Base-by-base conservation (phyloP, 2,888 invertebrate species). In the Diloba caeruleocephala region DNA sequence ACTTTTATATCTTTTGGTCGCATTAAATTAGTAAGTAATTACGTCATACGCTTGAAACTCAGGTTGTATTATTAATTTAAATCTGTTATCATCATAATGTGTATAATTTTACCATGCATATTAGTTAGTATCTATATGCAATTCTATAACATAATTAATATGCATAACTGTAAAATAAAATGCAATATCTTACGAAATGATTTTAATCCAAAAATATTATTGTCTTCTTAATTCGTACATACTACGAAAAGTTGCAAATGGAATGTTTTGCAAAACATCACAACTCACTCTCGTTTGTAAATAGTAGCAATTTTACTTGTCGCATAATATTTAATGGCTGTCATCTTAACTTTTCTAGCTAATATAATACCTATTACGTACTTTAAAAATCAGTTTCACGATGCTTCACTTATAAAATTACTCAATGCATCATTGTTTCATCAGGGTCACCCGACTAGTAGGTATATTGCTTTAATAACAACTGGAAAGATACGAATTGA, bases 341-440 rank as follows among this genome's bases (percentile, higher is more conserved):
- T 21, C 32, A 21, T 25, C 4, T 31, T 41, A 26, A 13, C n/a
- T 23, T 17, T 28, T 17, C 21, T 25, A 14, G 13, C 8, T 12
- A 7, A 12, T 28, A 9, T 13, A 23, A 26, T 14, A 39, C 9
- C 3, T 38, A n/a, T 44, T 36, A 39, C 28, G 21, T 50, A 12
- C n/a, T 32, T 14, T 14, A 13, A 8, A 39, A 33, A 13, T 19
- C 5, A 31, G 28, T 61, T 44, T 43, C 19, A 26, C 19, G 23
- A 43, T 14, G 14, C 21, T 41, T 37, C 17, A 39, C 5, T 38
- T 26, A 44, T 29, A 23, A 17, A 44, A 28, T 57, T 36, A 34
- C 31, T 37, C 23, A 42, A 56, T n/a, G 28, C 39, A 29, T 34
- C 41, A 66, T 72, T 65, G 69, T 74, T 68, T 61, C 38, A 53